Evolutionary conservation across 2,888 invertebrate genomes (phyloP).

Genomic region (Cataglyphis livida): DNA sequence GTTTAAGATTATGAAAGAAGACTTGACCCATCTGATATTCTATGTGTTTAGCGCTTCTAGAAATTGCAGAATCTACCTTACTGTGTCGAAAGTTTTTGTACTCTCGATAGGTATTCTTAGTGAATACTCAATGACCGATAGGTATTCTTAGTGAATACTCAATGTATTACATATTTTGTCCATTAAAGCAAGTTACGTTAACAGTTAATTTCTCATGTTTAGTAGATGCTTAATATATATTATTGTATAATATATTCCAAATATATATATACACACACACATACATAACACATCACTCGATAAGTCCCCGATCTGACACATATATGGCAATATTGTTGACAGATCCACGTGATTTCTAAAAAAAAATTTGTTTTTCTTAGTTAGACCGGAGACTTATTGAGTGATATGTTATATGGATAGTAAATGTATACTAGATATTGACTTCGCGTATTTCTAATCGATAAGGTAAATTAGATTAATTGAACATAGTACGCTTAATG

Average conservation of each 20-base stretch:
- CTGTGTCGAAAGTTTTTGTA: neutral
- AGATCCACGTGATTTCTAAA: too few species aligned
- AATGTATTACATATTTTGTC: neutral
- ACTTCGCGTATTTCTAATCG: neutral
- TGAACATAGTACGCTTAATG: neutral
- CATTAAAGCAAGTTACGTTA: slow-evolving; percentile 7
- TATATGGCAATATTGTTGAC: too few species aligned
- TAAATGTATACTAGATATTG: neutral
- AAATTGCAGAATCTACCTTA: slow-evolving; percentile 5
- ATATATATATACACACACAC: neutral
- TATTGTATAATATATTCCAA: neutral
- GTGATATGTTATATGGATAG: too few species aligned
- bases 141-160: slow-evolving; percentile 7
- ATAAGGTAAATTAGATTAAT: neutral
- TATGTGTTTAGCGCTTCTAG: neutral
- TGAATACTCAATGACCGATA: slow-evolving; percentile 13
- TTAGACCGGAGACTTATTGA: too few species aligned
- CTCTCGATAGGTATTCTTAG: slow-evolving; percentile 10
- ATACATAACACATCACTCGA: neutral
- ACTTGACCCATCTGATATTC: slow-evolving; percentile 31
- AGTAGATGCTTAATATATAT: neutral
- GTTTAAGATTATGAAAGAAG: slow-evolving; percentile 30
- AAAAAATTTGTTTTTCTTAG: too few species aligned
- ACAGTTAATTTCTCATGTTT: slow-evolving; percentile 2
- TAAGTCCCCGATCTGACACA: too few species aligned